Conservation (phyloP, 2,888 invertebrate genomes). For the Cataglyphis altisquamis region DNA sequence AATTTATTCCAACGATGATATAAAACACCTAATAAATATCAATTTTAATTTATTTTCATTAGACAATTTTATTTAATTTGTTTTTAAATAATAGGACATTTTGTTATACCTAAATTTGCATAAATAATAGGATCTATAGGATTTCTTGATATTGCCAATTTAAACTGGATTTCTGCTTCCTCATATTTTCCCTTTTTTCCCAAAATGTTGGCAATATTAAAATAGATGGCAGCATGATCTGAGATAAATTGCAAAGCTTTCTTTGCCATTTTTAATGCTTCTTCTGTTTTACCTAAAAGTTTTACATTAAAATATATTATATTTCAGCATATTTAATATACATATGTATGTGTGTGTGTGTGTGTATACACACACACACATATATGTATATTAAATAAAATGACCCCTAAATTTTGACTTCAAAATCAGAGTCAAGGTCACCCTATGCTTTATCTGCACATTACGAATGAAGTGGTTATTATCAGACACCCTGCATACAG, state of each 20-base stretch:
- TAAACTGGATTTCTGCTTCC: slow-evolving; percentile 94
- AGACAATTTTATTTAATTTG: background rate
- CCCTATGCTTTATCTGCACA: too few species aligned
- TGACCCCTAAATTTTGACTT: too few species aligned
- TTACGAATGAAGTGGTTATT: too few species aligned
- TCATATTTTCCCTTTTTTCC: slow-evolving; percentile 93
- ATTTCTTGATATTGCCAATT: slow-evolving; percentile 90
- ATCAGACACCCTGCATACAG: too few species aligned
- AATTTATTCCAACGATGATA: slow-evolving; percentile 96
- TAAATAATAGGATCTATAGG: slow-evolving; percentile 93
- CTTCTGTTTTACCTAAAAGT: slow-evolving; percentile 88
- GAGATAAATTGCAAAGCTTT: slow-evolving; percentile 91
- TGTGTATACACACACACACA: too few species aligned
- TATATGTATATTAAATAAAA: too few species aligned
- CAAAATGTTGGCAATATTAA: slow-evolving; percentile 95
- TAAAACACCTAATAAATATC: slow-evolving; percentile 91
- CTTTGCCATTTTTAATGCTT: slow-evolving; percentile 91
- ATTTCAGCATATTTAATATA: background rate
- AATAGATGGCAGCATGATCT: slow-evolving; percentile 92
- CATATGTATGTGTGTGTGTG: background rate
- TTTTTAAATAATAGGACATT: background rate
- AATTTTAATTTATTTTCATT: background rate
- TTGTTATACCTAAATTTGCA: slow-evolving; percentile 91
- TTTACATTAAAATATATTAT: background rate
- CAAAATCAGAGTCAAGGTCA: too few species aligned